These are phyloP conservation scores for Philopotamus ludificatus DNA, from an alignment of 1,140 invertebrate species.

Conservation along the genomic window DNA sequence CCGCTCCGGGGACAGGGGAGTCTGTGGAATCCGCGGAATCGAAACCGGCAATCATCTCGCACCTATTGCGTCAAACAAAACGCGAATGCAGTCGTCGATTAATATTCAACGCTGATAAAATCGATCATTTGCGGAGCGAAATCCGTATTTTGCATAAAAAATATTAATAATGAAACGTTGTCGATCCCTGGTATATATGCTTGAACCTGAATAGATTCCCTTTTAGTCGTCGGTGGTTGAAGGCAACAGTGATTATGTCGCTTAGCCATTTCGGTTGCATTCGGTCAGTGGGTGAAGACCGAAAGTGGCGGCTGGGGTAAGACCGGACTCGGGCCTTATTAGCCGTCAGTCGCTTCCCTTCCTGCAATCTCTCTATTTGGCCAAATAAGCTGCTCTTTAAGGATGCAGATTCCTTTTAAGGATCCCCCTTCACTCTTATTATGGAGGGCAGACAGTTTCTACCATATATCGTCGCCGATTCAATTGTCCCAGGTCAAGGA, in stretches of 20 bases:
- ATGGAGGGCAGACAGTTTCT: neutral
- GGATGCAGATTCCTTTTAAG: slow-evolving; percentile 18
- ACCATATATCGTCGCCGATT: neutral
- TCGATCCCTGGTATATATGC: too few relatives aligned
- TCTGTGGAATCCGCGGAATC: neutral
- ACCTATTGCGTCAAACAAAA: neutral
- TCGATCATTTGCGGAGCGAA: too few relatives aligned
- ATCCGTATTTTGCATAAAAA: too few relatives aligned
- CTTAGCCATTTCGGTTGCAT: neutral
- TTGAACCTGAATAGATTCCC: too few relatives aligned
- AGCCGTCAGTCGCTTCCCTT: neutral
- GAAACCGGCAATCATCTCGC: neutral
- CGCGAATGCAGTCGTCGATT: too few relatives aligned
- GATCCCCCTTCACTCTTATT: neutral
- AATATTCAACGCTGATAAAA: too few relatives aligned
- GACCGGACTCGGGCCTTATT: slow-evolving; percentile 7
- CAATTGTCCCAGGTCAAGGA: neutral
- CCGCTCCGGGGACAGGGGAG: slow-evolving; percentile 1
- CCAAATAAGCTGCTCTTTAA: slow-evolving; percentile 17
- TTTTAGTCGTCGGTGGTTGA: too few relatives aligned
- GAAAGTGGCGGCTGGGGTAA: neutral
- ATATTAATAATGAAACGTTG: too few relatives aligned
- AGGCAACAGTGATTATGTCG: slow-evolving; percentile 10
- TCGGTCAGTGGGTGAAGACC: slow-evolving; percentile 27
- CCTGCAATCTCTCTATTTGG: slow-evolving; percentile 18